Conservation (phyloP, 2,113 vertebrate species). For the Sclerurus mexicanus region DNA sequence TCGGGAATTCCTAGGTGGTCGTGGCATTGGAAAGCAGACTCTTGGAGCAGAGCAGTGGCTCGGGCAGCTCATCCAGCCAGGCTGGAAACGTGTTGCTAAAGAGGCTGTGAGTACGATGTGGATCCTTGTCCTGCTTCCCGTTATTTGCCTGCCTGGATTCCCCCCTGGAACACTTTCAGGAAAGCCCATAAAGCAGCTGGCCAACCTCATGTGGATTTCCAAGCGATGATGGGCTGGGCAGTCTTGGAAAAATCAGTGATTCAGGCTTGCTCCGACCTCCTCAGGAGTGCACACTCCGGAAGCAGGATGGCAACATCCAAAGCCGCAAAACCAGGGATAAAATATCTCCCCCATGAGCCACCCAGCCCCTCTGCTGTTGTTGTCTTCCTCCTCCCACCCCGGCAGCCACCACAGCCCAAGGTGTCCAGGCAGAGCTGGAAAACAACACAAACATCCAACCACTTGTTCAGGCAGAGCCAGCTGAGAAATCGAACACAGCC, state of each 20-base stretch:
- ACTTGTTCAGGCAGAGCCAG: neutral
- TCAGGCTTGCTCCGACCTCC: neutral
- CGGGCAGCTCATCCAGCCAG: neutral
- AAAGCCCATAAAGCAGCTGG: neutral
- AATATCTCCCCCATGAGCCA: neutral
- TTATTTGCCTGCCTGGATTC: neutral
- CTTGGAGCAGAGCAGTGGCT: neutral
- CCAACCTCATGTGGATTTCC: neutral
- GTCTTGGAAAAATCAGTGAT: neutral
- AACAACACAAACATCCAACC: neutral
- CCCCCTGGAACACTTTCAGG: neutral
- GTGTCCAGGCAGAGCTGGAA: neutral
- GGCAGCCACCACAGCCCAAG: neutral
- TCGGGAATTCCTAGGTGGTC: neutral
- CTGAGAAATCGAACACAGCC: neutral
- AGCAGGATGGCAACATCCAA: neutral
- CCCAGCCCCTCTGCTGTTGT: neutral
- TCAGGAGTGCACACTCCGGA: neutral
- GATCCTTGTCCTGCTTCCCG: neutral
- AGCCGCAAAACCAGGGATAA: neutral
- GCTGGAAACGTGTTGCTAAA: neutral
- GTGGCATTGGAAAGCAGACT: neutral
- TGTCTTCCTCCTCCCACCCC: neutral
- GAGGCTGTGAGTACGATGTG: neutral
- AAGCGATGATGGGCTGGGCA: neutral